Evolutionary conservation across 2,888 invertebrate species (phyloP).

Genomic region (Drosophila recens): DNA sequence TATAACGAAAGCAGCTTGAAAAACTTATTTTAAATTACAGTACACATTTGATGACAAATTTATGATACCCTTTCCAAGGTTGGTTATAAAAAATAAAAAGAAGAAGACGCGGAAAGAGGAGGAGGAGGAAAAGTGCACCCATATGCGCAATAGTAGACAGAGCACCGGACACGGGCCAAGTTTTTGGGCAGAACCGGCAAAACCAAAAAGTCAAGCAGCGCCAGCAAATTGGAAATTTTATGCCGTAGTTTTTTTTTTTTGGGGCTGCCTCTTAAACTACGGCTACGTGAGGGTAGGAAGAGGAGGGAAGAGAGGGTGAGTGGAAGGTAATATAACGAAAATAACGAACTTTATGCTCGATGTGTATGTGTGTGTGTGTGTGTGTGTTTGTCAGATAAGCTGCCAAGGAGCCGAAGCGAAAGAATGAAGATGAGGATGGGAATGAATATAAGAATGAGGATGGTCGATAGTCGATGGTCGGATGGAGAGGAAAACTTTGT

Average conservation of each 20-base stretch:
- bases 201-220: conserved; percentile 71
- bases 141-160: conserved; percentile 53
- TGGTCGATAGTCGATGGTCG: conserved; percentile 7
- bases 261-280: conserved; percentile 57
- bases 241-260: conserved; percentile 73
- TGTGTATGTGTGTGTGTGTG: conserved; percentile 26
- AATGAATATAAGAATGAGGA: conserved; percentile 38
- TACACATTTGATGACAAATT: background rate
- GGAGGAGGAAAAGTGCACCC: conserved; percentile 37
- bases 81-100: background rate
- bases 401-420: conserved; percentile 55
- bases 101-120: background rate
- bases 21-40: too few species aligned
- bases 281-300: conserved; percentile 60
- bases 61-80: background rate
- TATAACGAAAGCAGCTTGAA: too few species aligned
- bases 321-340: conserved; percentile 56
- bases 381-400: conserved; percentile 54
- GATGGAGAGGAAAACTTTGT: conserved; percentile 34
- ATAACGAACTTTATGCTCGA: conserved; percentile 61
- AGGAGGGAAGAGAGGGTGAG: background rate
- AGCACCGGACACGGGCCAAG: conserved; percentile 64
- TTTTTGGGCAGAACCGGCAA: conserved; percentile 49
- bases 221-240: conserved; percentile 80
- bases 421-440: conserved; percentile 27